phyloP scores from a whole-genome alignment of 2,888 invertebrate species.

The Drosophila meridiana region DNA sequence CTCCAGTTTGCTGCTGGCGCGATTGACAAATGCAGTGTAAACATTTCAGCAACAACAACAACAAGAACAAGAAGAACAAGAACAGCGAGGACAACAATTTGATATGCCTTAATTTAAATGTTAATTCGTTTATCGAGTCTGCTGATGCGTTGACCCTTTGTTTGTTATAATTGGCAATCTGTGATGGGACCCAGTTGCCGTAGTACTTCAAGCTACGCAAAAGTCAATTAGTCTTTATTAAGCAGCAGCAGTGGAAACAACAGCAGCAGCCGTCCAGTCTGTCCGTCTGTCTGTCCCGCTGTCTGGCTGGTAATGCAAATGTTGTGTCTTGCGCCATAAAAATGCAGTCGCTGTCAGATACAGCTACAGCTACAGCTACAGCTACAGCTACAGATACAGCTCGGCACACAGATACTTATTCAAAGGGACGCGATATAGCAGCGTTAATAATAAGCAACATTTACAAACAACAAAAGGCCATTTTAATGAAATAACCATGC shows the following conservation, averaged over 20 bases:
- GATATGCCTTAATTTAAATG: slow-evolving; percentile 75
- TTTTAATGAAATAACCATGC: slow-evolving; percentile 80
- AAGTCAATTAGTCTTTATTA: slow-evolving; percentile 80
- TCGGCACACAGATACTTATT: slow-evolving; percentile 38
- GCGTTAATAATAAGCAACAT: slow-evolving; percentile 80
- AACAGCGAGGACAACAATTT: slow-evolving; percentile 32
- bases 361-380: slow-evolving; percentile 37
- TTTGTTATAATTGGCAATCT: slow-evolving; percentile 72
- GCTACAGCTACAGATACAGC: not conserved
- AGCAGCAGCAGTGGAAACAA: slow-evolving; percentile 52
- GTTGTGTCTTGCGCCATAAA: slow-evolving; percentile 73
- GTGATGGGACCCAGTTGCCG: slow-evolving; percentile 35
- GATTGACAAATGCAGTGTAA: slow-evolving; percentile 50
- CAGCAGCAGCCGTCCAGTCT: slow-evolving; percentile 4
- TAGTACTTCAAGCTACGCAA: slow-evolving; percentile 47
- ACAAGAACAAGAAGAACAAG: not conserved
- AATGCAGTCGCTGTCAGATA: slow-evolving; percentile 61
- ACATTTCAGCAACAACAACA: slow-evolving; percentile 31
- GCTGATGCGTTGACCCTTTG: slow-evolving; percentile 51
- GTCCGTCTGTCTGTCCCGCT: slow-evolving; percentile 32
- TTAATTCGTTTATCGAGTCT: slow-evolving; percentile 74
- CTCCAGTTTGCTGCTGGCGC: slow-evolving; percentile 9
- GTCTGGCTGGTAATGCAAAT: slow-evolving; percentile 69
- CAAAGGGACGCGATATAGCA: slow-evolving; percentile 63
- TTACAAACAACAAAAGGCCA: slow-evolving; percentile 81